These are phyloP conservation scores for Zelostemma sp. DNA, from an alignment of 1,140 invertebrate genomes.

Conservation along the genomic window DNA sequence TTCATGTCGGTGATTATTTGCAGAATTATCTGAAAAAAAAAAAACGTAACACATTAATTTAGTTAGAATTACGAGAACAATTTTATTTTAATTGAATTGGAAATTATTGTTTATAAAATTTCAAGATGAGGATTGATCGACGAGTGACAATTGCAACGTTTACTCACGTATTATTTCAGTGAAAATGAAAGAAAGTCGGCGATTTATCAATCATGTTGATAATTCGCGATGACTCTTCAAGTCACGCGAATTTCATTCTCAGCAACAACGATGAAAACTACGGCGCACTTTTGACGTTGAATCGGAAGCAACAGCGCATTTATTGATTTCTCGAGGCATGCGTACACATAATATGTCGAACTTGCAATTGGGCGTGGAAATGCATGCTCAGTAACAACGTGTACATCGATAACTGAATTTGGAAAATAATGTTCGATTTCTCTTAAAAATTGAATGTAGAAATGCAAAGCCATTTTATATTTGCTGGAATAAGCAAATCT, in stretches of 20 bases:
- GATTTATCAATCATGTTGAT: constrained; percentile 6
- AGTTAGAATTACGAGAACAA: too few species aligned
- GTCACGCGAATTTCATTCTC: constrained; percentile 13
- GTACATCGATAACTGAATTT: too few species aligned
- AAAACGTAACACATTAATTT: too few species aligned
- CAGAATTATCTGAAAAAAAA: too few species aligned
- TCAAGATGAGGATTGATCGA: background rate
- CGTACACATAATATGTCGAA: background rate
- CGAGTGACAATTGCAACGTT: background rate
- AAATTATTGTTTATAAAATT: constrained; percentile 8
- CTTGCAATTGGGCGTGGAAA: too few species aligned
- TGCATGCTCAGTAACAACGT: too few species aligned
- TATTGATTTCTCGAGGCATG: constrained; percentile 21
- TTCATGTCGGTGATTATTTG: constrained; percentile 21
- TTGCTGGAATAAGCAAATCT: background rate
- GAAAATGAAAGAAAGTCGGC: too few species aligned
- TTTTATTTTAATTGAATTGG: too few species aligned
- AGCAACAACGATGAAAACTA: constrained; percentile 19
- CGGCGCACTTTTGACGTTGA: constrained; percentile 4
- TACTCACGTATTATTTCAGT: too few species aligned
- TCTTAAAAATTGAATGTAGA: background rate
- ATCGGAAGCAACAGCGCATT: constrained; percentile 13
- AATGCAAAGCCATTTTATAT: background rate
- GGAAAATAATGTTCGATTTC: too few species aligned
- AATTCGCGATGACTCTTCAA: constrained; percentile 5